Conservation (phyloP, 1,140 invertebrate genomes). For the Diachasma alloeum region DNA sequence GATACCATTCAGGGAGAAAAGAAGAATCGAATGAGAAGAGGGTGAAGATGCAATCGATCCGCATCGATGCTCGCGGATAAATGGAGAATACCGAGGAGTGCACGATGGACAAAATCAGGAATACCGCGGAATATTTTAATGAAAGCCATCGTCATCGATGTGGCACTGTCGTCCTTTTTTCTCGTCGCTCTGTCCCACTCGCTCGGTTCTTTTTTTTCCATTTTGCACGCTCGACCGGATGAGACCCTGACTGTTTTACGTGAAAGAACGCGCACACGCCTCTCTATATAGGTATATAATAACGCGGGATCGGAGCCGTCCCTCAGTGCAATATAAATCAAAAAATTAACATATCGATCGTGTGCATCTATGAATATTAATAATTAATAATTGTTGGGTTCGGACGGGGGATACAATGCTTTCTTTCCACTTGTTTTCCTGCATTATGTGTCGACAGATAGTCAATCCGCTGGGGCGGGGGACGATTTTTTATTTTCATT, state of each 20-base stretch:
- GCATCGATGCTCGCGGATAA: background rate
- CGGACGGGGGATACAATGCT: background rate
- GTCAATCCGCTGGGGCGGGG: background rate
- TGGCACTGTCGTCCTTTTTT: background rate
- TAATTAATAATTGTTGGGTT: slow-evolving; percentile 43
- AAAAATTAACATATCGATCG: slow-evolving; percentile 41
- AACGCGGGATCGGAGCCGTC: background rate
- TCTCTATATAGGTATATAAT: background rate
- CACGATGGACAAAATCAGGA: background rate
- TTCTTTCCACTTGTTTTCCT: background rate
- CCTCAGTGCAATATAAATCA: slow-evolving; percentile 39
- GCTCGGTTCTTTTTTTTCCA: background rate
- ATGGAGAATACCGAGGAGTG: background rate
- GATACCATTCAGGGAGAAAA: background rate
- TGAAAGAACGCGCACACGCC: slow-evolving; percentile 10
- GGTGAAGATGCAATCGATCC: background rate
- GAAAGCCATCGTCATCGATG: background rate
- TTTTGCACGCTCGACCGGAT: background rate
- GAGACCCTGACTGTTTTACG: slow-evolving; percentile 18
- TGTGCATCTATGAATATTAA: slow-evolving; percentile 41
- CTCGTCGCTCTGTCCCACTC: background rate
- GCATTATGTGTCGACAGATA: slow-evolving; percentile 11
- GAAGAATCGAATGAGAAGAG: background rate
- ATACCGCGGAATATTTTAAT: background rate
- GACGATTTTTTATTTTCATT: background rate